These are phyloP conservation scores for Karalla daura DNA, from an alignment of 2,797 vertebrate genomes.

Conservation along the genomic window DNA sequence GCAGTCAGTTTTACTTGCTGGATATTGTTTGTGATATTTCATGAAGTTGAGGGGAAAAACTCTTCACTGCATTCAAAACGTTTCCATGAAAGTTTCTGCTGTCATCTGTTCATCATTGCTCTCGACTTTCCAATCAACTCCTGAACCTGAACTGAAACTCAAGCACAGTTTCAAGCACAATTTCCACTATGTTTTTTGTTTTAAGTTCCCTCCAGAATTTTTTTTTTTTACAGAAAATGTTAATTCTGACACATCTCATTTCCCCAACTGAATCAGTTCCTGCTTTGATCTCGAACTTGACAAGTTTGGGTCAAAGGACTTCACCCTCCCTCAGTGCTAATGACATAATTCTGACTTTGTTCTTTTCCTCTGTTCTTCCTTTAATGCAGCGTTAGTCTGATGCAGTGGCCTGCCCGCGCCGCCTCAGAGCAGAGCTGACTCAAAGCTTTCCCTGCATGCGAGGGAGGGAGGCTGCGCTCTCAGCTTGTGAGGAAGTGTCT, in stretches of 20 bases:
- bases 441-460: conserved; percentile 9
- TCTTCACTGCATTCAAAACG: conserved; percentile 21
- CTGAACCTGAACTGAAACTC: conserved; percentile 58
- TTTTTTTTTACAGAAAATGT: background rate
- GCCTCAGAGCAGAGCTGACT: conserved; percentile 15
- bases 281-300: conserved; percentile 9
- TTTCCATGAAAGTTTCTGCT: conserved; percentile 60
- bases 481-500: conserved; percentile 52
- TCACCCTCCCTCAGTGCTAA: too few species aligned
- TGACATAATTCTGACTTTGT: too few species aligned
- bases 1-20: too few species aligned
- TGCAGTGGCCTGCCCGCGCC: too few species aligned
- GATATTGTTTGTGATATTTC: too few species aligned
- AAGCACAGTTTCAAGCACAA: conserved; percentile 4
- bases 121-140: conserved; percentile 53
- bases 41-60: background rate
- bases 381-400: too few species aligned
- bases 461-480: background rate
- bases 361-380: too few species aligned
- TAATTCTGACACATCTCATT: background rate
- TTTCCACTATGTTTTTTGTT: conserved; percentile 54
- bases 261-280: conserved; percentile 30
- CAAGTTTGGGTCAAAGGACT: background rate
- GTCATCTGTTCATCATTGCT: conserved; percentile 38
- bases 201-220: conserved; percentile 17